A percentile compares a stretch with the other conserved stretches of the same genome.
Conservation (phyloP, 2,797 vertebrate genomes). For the Mycteria americana region DNA sequence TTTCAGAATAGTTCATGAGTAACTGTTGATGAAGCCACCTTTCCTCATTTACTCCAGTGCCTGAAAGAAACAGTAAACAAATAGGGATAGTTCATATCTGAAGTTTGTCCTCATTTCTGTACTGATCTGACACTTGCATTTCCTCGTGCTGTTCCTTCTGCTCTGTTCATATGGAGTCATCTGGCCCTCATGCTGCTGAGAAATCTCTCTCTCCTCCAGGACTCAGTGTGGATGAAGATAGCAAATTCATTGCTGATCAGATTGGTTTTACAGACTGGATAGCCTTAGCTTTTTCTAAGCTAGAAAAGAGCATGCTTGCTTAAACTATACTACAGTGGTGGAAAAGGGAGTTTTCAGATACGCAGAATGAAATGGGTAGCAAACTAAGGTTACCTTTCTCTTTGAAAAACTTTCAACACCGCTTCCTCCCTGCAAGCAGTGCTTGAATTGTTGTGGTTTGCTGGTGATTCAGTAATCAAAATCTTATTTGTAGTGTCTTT, state of each 20-base stretch:
- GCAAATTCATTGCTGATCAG: not conserved
- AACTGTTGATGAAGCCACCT: not conserved
- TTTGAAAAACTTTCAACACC: not conserved
- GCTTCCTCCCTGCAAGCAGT: not conserved
- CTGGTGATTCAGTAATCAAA: conserved; percentile 11
- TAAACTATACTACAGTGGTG: not conserved
- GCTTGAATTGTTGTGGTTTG: conserved; percentile 9
- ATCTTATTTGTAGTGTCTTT: conserved; percentile 20
- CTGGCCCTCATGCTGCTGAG: not conserved
- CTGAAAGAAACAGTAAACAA: not conserved
- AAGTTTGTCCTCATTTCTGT: not conserved
- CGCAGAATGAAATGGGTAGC: not conserved
- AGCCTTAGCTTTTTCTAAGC: not conserved
- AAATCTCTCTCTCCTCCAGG: not conserved
- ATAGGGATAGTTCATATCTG: not conserved
- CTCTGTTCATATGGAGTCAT: not conserved
- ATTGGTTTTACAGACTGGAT: not conserved
- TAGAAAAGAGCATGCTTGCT: not conserved
- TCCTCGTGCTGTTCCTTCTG: not conserved
- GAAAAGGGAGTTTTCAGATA: not conserved
- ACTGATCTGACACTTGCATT: not conserved
- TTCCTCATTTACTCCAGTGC: not conserved
- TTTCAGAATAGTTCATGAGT: not conserved
- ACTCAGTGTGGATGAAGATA: not conserved
- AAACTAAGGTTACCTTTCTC: not conserved